Evolutionary conservation across 2,797 vertebrate genomes (phyloP).

Genomic region (Kryptopterus vitreolus): DNA sequence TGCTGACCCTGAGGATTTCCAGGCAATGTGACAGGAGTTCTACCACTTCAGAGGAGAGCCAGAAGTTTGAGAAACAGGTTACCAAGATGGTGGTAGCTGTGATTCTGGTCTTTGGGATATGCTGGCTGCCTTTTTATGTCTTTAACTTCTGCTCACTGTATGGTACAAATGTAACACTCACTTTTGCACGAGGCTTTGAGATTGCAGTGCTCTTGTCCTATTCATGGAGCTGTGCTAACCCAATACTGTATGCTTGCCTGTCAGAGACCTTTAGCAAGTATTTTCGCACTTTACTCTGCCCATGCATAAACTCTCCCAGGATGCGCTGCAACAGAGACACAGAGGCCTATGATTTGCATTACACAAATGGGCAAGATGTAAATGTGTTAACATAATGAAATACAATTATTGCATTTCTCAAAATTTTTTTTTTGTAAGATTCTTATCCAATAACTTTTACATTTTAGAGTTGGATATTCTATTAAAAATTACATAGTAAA

Average conservation of each 20-base stretch:
- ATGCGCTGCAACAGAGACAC: conserved; percentile 60
- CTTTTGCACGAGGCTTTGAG: conserved; percentile 69
- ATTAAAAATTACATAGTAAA: not conserved
- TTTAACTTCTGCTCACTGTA: conserved; percentile 73
- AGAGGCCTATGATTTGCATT: conserved; percentile 64
- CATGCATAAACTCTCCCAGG: conserved; percentile 56
- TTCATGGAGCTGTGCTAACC: conserved; percentile 79
- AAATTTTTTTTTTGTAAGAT: too few species aligned
- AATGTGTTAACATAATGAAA: conserved; percentile 49
- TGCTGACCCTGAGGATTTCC: conserved; percentile 62
- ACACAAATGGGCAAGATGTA: conserved; percentile 56
- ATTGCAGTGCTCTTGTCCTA: conserved; percentile 75
- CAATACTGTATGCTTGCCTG: conserved; percentile 75
- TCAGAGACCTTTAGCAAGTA: conserved; percentile 72
- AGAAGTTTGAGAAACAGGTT: conserved; percentile 68
- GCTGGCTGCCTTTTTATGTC: conserved; percentile 79
- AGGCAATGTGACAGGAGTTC: not conserved
- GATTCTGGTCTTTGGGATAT: conserved; percentile 71
- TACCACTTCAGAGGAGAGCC: conserved; percentile 49
- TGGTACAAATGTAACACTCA: conserved; percentile 27
- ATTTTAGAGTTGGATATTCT: too few species aligned
- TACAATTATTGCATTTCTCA: too few species aligned
- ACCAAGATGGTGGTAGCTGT: conserved; percentile 76
- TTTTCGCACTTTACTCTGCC: conserved; percentile 70
- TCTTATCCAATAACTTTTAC: too few species aligned